Base-by-base conservation (phyloP, 30 jellyfish, hydroid and myxozoan genomes). In the Cassiopea andromeda region DNA sequence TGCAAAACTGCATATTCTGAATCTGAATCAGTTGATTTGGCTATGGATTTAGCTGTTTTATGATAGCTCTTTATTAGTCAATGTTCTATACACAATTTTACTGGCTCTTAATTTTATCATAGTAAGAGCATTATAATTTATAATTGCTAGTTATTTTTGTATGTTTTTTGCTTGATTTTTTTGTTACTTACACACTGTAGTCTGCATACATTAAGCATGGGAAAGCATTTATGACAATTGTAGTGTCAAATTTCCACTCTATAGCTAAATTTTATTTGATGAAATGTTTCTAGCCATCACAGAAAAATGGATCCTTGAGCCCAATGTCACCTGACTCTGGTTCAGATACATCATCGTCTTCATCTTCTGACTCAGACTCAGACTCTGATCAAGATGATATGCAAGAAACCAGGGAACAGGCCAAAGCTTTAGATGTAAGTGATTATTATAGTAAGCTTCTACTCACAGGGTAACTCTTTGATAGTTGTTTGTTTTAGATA, bases 381-480 rank as follows among this genome's bases (percentile, higher is more conserved):
- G 98, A 92, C 46, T n/a, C 90, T 1, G 95, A 86, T 60, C 97
- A 86, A 45, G 92, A 87, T 60, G 98, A 92, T 80, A 61, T 27
- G 1, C 73, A 64, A 15, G 98, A 92, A 71, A 50, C 92, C n/a
- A 88, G 88, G 50, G 98, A 92, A 81, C 98, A 92, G 46, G 98
- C 97, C 0, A 86, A 92, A 76, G 94, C 92, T 17, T 77, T 92
- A 1, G 93, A 86, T 64, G 93, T 86, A 76, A 76, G 83, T 38
- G 59, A 12, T 46, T 72, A 54, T 54, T 54, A 54, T 27, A 10
- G 7, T 54, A 10, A 3, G 64, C 64, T 54, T 3, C 64, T 54
- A 43, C 17, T 68, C 77, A 27, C 38, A 27, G 38, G 38, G 38
- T 27, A 27, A 27, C 38, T 27, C 38, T 27, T 27, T 27, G 38